Conservation (phyloP, 2,797 vertebrate species). For the Pantherophis vulpinus region DNA sequence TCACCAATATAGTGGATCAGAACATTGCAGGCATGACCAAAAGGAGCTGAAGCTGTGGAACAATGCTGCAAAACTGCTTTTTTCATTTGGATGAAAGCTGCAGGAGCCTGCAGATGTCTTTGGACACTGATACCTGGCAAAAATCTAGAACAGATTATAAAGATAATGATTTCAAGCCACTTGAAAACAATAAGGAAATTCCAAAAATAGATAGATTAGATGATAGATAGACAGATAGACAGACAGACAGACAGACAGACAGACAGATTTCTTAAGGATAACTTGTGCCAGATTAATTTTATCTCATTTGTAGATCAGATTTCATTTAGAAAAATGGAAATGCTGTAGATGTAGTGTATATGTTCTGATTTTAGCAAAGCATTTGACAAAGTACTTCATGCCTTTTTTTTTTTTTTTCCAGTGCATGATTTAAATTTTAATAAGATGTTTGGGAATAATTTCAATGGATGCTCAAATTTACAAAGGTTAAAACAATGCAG, state of each 20-base stretch:
- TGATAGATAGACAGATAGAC: rapidly evolving
- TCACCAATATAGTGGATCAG: neutral
- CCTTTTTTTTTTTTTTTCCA: no score
- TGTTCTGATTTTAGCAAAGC: neutral
- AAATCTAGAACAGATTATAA: neutral
- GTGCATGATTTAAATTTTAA: neutral
- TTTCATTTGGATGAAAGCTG: neutral
- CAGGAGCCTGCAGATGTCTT: neutral
- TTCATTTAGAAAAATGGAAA: neutral
- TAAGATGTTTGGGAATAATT: neutral
- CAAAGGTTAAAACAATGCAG: neutral
- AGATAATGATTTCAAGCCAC: neutral
- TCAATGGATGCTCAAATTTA: neutral
- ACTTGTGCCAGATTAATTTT: neutral
- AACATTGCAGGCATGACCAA: neutral
- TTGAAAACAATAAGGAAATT: neutral
- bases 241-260: neutral
- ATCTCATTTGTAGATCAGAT: neutral
- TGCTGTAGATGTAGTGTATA: neutral
- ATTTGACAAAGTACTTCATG: neutral
- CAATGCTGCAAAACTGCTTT: neutral
- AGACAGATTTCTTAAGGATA: neutral
- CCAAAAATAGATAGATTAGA: neutral
- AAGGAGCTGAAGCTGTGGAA: neutral
- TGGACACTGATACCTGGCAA: neutral